Evolutionary conservation across 2,113 vertebrate species (phyloP).

Genomic region (Hydrolagus affinis): DNA sequence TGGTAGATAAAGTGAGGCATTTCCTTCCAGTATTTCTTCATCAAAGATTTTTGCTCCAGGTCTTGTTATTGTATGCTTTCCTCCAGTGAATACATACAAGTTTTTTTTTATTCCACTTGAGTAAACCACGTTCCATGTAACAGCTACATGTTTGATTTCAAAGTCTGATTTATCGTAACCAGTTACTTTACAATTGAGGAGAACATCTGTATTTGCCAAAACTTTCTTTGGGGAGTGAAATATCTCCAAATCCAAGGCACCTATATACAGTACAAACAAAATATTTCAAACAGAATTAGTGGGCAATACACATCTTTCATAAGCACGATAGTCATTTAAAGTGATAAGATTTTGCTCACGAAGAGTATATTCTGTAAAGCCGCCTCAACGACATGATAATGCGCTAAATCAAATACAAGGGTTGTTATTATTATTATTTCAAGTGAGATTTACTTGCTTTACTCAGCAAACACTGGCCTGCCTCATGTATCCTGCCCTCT

Average conservation of each 20-base stretch:
- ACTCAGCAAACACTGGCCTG: too few relatives aligned
- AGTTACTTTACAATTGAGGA: background rate
- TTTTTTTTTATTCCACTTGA: background rate
- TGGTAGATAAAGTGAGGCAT: slow-evolving; percentile 27
- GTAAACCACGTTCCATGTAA: background rate
- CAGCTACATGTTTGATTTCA: background rate
- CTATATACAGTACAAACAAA: slow-evolving; percentile 11
- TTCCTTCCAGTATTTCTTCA: slow-evolving; percentile 28
- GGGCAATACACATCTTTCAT: too few relatives aligned
- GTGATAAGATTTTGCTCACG: too few relatives aligned
- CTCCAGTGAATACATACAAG: background rate
- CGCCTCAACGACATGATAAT: too few relatives aligned
- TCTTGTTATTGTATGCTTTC: background rate
- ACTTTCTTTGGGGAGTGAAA: background rate
- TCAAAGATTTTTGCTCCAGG: background rate
- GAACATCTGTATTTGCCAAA: background rate
- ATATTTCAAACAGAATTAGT: background rate
- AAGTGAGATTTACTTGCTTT: too few relatives aligned
- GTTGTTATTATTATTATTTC: too few relatives aligned
- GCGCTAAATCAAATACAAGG: too few relatives aligned
- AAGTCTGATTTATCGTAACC: background rate
- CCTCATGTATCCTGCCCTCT: too few relatives aligned
- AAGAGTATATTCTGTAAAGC: too few relatives aligned
- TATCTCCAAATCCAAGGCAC: background rate
- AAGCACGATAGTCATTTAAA: too few relatives aligned